Conservation (phyloP, 1,140 invertebrate genomes). For the Holcopasites calliopsidis region DNA sequence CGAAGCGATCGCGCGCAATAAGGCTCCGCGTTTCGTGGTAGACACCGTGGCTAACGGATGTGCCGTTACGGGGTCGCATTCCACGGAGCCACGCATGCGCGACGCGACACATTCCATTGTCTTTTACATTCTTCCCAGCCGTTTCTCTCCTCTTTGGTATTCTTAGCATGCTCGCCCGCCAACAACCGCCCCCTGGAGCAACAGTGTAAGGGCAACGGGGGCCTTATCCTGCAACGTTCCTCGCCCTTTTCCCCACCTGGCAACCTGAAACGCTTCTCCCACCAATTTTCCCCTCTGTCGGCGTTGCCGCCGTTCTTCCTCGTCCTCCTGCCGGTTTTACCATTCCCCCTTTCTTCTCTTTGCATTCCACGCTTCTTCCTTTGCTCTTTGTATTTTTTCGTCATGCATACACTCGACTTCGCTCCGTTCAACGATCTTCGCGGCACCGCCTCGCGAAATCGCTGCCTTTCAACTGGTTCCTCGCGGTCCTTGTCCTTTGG, state of each 20-base stretch:
- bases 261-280: background rate
- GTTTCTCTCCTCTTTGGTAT: slow-evolving; percentile 65
- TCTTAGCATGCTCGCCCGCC: slow-evolving; percentile 64
- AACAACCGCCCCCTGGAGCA: slow-evolving; percentile 52
- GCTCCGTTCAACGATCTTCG: background rate
- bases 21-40: slow-evolving; percentile 65
- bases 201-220: slow-evolving; percentile 37
- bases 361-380: slow-evolving; percentile 23
- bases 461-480: background rate
- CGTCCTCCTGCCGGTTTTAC: background rate
- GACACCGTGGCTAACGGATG: slow-evolving; percentile 75
- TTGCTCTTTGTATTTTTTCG: slow-evolving; percentile 19
- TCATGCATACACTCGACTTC: background rate
- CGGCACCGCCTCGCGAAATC: background rate
- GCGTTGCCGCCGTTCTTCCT: background rate
- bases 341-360: slow-evolving; percentile 9
- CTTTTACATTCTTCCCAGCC: slow-evolving; percentile 72
- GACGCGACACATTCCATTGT: slow-evolving; percentile 76
- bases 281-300: background rate
- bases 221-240: slow-evolving; percentile 16
- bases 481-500: background rate
- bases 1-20: slow-evolving; percentile 61
- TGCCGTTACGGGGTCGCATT: slow-evolving; percentile 78
- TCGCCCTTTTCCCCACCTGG: background rate
- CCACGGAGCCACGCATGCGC: slow-evolving; percentile 74